phyloP scores from a whole-genome alignment of 2,888 invertebrate species.

The Beris chalybata region DNA sequence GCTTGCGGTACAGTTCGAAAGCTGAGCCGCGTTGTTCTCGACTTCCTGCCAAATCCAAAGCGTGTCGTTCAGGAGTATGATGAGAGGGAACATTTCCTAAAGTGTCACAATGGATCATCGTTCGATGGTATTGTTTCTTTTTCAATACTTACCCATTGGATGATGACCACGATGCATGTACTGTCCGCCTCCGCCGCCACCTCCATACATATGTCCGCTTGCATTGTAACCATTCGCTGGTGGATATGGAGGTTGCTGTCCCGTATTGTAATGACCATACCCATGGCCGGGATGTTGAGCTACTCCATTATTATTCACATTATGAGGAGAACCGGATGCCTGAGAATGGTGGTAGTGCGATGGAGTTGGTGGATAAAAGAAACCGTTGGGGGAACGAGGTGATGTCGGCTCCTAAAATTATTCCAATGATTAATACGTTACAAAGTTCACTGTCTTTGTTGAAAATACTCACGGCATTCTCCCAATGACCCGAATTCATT shows the following conservation, averaged over 20 bases:
- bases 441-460: neutral
- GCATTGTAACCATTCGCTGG: conserved; percentile 50
- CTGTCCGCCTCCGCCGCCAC: conserved; percentile 51
- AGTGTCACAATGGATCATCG: conserved; percentile 1
- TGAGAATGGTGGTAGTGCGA: conserved; percentile 53
- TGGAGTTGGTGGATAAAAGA: conserved; percentile 55
- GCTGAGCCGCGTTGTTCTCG: conserved; percentile 90
- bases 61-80: conserved; percentile 54
- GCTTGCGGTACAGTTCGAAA: conserved; percentile 92
- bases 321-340: conserved; percentile 48
- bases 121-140: neutral
- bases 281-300: conserved; percentile 44
- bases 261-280: conserved; percentile 44
- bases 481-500: conserved; percentile 50
- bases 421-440: neutral
- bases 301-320: conserved; percentile 36
- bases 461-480: conserved; percentile 57
- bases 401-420: conserved; percentile 51
- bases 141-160: conserved; percentile 48
- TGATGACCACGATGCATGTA: conserved; percentile 56
- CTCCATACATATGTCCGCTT: conserved; percentile 41
- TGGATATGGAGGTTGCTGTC: conserved; percentile 55
- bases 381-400: conserved; percentile 56
- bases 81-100: conserved; percentile 52
- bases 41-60: conserved; percentile 75